phyloP scores from a whole-genome alignment of 1,140 invertebrate species.

The Euura saliciscinereae region DNA sequence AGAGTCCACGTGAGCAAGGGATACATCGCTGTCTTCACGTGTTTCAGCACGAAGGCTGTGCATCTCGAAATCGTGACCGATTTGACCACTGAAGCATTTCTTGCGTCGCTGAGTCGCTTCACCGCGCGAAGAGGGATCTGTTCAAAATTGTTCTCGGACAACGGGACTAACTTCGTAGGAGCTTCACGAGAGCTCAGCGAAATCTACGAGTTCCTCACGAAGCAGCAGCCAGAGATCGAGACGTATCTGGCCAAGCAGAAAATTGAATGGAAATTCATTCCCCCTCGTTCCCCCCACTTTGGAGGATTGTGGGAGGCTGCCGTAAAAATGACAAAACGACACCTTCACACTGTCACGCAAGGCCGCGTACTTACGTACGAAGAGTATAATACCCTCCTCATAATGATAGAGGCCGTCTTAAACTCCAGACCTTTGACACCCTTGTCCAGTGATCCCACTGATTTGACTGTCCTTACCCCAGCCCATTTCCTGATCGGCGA shows the following conservation, averaged over 20 bases:
- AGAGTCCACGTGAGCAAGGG: slow-evolving; percentile 28
- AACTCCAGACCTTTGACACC: slow-evolving; percentile 30
- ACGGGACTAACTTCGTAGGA: slow-evolving; percentile 25
- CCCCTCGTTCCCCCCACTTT: slow-evolving; percentile 48
- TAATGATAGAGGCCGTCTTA: slow-evolving; percentile 19
- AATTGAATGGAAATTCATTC: slow-evolving; percentile 45
- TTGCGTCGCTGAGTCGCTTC: slow-evolving; percentile 18
- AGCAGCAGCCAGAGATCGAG: not conserved
- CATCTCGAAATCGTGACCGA: slow-evolving; percentile 30
- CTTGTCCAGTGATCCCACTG: slow-evolving; percentile 21
- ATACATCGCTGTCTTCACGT: slow-evolving; percentile 34
- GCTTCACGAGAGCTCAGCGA: slow-evolving; percentile 15
- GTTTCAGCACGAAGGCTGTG: slow-evolving; percentile 27
- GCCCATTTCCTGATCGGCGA: slow-evolving; percentile 23
- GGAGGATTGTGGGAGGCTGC: slow-evolving; percentile 52
- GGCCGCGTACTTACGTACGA: slow-evolving; percentile 21
- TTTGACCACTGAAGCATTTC: slow-evolving; percentile 23
- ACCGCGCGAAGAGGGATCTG: slow-evolving; percentile 19
- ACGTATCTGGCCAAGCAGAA: no score
- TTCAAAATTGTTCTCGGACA: slow-evolving; percentile 19
- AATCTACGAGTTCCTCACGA: no score
- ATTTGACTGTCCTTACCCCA: slow-evolving; percentile 17
- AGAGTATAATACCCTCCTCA: slow-evolving; percentile 13
- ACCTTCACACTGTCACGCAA: slow-evolving; percentile 28
- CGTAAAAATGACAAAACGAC: slow-evolving; percentile 44